Percentiles rank a stretch among this genome's conserved stretches.
phyloP scores from a whole-genome alignment of 2,888 invertebrate genomes.

The Tiliacea aurago region DNA sequence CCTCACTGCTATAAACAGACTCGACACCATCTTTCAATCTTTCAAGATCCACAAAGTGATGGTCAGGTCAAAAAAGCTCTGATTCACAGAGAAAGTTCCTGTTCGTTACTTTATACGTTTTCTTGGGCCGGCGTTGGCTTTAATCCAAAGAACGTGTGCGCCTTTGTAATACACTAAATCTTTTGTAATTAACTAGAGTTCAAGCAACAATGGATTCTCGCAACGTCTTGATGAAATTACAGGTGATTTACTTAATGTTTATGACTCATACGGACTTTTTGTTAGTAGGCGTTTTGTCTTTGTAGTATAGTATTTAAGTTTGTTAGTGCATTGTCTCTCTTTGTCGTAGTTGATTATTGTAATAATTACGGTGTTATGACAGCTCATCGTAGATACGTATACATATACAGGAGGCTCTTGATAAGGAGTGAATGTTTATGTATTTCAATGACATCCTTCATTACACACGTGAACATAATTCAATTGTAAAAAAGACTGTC shows the following conservation, averaged over 20 bases:
- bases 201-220: conserved; percentile 54
- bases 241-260: conserved; percentile 47
- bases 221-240: conserved; percentile 56
- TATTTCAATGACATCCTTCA: background rate
- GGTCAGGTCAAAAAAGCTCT: conserved; percentile 40
- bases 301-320: conserved; percentile 6
- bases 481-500: background rate
- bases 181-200: conserved; percentile 64
- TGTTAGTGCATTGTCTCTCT: conserved; percentile 16
- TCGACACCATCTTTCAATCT: conserved; percentile 13
- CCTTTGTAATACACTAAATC: conserved; percentile 58
- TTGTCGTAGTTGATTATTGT: conserved; percentile 28
- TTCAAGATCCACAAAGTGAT: conserved; percentile 11
- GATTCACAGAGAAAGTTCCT: conserved; percentile 57
- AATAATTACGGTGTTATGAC: conserved; percentile 32
- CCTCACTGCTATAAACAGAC: background rate
- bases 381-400: background rate
- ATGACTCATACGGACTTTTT: conserved; percentile 37
- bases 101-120: conserved; percentile 37
- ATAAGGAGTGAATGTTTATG: conserved; percentile 11
- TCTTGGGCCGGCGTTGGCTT: conserved; percentile 51
- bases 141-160: conserved; percentile 59
- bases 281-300: conserved; percentile 31
- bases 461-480: background rate
- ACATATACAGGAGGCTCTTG: background rate